phyloP scores from a whole-genome alignment of 1,140 invertebrate genomes.

The Bradynema listronoti region DNA sequence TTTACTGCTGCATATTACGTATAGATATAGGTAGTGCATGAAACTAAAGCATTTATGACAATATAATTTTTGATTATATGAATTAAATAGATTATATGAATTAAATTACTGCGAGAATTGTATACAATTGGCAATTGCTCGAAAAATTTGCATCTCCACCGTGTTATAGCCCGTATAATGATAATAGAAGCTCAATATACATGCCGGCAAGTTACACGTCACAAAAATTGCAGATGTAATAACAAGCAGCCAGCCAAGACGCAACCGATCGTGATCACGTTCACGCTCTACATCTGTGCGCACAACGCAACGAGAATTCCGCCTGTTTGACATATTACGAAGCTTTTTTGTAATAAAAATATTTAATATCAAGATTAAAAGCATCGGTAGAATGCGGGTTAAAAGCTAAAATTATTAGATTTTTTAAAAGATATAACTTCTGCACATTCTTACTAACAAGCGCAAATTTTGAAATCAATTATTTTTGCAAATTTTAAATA shows the following conservation, averaged over 20 bases:
- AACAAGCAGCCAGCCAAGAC: conserved; percentile 43
- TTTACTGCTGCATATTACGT: too few relatives aligned
- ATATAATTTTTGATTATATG: too few relatives aligned
- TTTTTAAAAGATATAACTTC: not conserved
- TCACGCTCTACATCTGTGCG: conserved; percentile 7
- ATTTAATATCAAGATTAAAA: conserved; percentile 45
- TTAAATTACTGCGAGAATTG: conserved; percentile 49
- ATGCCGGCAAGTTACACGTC: conserved; percentile 47
- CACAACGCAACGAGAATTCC: conserved; percentile 13
- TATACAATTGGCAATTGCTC: conserved; percentile 50
- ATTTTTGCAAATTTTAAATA: too few relatives aligned
- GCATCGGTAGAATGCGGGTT: conserved; percentile 45
- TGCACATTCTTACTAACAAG: not conserved
- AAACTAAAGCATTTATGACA: too few relatives aligned
- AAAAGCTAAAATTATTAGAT: conserved; percentile 35
- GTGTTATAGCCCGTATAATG: conserved; percentile 18
- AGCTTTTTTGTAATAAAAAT: conserved; percentile 41
- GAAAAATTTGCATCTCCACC: conserved; percentile 48
- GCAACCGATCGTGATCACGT: conserved; percentile 34
- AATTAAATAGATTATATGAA: too few relatives aligned
- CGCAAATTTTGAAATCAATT: too few relatives aligned
- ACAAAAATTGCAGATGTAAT: conserved; percentile 53
- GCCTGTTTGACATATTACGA: conserved; percentile 32
- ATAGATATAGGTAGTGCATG: too few relatives aligned
- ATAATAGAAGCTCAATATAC: conserved; percentile 31